phyloP scores from a whole-genome alignment of 2,888 invertebrate species.

The Patella depressa region DNA sequence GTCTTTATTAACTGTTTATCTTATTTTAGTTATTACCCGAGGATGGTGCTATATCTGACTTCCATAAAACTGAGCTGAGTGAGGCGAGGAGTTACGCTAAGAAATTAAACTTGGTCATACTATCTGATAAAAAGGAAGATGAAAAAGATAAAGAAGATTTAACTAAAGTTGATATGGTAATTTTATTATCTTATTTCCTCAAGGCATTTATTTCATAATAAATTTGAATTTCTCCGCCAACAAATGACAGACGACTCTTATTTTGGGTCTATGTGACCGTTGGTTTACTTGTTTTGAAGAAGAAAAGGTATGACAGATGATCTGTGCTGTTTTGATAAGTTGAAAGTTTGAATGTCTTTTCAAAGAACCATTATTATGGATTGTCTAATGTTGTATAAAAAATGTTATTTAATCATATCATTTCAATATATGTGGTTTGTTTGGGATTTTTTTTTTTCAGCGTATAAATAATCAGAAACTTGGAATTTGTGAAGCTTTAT shows the following conservation, averaged over 20 bases:
- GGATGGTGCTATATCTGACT: conserved; percentile 84
- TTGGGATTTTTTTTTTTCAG: conserved; percentile 38
- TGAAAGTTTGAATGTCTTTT: no score
- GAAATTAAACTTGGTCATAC: conserved; percentile 79
- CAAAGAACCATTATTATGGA: background rate
- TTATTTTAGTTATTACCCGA: conserved; percentile 82
- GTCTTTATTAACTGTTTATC: background rate
- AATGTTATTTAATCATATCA: no score
- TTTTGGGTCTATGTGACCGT: background rate
- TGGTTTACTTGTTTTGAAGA: no score
- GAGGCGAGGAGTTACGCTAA: conserved; percentile 81
- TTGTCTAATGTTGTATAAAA: background rate
- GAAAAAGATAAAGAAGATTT: conserved; percentile 61
- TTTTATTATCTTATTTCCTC: background rate
- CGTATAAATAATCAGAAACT: conserved; percentile 87
- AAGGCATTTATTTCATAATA: background rate
- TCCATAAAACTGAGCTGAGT: conserved; percentile 86
- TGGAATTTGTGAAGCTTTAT: conserved; percentile 89
- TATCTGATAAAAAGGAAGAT: conserved; percentile 62
- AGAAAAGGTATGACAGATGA: no score
- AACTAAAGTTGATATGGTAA: conserved; percentile 60
- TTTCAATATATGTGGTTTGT: background rate
- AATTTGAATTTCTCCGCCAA: background rate
- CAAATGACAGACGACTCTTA: background rate
- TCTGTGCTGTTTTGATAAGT: no score